phyloP scores from a whole-genome alignment of 2,797 vertebrate genomes.

The Melopsittacus undulatus region DNA sequence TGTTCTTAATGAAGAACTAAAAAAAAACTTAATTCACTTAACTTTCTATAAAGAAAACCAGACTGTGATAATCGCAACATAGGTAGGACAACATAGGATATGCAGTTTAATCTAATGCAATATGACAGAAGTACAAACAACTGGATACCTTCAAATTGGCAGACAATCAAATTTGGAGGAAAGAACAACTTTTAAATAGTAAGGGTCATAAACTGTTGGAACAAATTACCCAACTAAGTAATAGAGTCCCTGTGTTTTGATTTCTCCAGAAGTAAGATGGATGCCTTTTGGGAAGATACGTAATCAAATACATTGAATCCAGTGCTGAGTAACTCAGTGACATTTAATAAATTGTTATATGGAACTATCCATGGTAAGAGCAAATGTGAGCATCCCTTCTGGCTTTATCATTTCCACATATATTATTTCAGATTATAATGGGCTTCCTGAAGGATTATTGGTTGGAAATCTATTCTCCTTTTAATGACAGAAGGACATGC shows the following conservation, averaged over 20 bases:
- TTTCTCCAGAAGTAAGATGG: not conserved
- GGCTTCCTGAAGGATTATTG: constrained; percentile 23
- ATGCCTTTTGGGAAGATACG: constrained; percentile 3
- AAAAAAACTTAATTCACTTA: not conserved
- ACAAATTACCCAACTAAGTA: not conserved
- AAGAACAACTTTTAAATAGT: not conserved
- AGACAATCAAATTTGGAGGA: not conserved
- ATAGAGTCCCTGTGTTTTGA: not conserved
- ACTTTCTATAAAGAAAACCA: not conserved
- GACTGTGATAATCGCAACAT: not conserved
- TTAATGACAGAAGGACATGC: constrained; percentile 7
- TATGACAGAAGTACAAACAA: not conserved
- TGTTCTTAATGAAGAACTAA: not conserved
- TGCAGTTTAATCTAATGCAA: not conserved
- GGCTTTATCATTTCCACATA: not conserved
- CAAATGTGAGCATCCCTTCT: constrained; percentile 23
- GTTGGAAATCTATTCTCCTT: not conserved
- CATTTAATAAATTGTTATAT: constrained; percentile 13
- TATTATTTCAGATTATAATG: constrained; percentile 32
- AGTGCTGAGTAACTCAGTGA: not conserved
- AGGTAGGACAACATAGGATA: not conserved
- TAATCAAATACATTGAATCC: not conserved
- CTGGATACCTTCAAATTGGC: not conserved
- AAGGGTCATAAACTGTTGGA: not conserved
- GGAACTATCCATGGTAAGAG: not conserved